Conservation (phyloP, 2,888 invertebrate genomes). For the Laspeyria flexula region DNA sequence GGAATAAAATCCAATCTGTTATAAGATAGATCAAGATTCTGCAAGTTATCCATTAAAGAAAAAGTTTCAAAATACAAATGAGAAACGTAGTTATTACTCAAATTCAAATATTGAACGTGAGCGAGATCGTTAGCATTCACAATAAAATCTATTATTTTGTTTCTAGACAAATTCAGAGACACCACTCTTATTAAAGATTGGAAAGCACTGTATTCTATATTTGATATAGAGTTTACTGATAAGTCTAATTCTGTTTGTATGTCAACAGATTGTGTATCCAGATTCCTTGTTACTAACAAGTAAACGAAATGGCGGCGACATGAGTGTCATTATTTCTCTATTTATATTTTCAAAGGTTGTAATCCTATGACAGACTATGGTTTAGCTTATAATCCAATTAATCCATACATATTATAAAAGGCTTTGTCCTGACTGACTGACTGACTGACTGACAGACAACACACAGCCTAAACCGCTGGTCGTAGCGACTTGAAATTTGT, state of each 20-base stretch:
- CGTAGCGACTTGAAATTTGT: no score
- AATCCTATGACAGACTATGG: no score
- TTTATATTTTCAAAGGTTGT: no score
- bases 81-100: slow-evolving; percentile 66
- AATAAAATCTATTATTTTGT: slow-evolving; percentile 61
- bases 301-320: no score
- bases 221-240: slow-evolving; percentile 66
- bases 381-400: no score
- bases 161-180: slow-evolving; percentile 67
- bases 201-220: slow-evolving; percentile 71
- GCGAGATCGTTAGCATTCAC: slow-evolving; percentile 63
- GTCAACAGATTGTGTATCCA: slow-evolving; percentile 43
- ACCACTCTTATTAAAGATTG: slow-evolving; percentile 60
- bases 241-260: slow-evolving; percentile 69
- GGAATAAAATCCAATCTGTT: slow-evolving; percentile 67
- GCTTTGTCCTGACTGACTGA: no score
- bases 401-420: no score
- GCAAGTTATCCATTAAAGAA: slow-evolving; percentile 63
- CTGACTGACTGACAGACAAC: no score
- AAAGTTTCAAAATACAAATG: slow-evolving; percentile 65
- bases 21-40: slow-evolving; percentile 74
- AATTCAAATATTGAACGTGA: slow-evolving; percentile 64
- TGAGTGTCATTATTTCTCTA: no score
- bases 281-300: no score
- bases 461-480: no score